These are phyloP conservation scores for Branchinecta lindahli DNA, from an alignment of 1,140 invertebrate species.

Conservation along the genomic window DNA sequence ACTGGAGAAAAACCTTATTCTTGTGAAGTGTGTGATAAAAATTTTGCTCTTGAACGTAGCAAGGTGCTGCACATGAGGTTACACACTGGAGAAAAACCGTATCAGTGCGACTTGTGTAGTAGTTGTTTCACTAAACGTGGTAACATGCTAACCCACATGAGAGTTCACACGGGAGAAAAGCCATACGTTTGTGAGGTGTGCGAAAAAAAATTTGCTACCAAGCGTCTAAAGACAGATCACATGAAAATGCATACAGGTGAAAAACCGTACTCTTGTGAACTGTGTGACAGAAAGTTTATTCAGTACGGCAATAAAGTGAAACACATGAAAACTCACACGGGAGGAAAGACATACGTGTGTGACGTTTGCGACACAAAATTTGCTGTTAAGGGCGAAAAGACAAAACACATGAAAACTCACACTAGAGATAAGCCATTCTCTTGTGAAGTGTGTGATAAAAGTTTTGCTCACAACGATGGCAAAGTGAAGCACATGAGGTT, in stretches of 20 bases:
- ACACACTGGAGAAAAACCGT: too few species aligned
- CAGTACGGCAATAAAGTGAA: not conserved
- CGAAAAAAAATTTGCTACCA: not conserved
- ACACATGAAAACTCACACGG: constrained; percentile 12
- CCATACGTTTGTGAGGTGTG: not conserved
- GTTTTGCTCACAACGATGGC: too few species aligned
- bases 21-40: too few species aligned
- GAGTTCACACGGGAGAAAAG: not conserved
- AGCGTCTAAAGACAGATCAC: not conserved
- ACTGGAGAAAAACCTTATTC: too few species aligned
- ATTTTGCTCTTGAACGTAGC: too few species aligned
- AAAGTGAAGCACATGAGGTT: constrained; percentile 2
- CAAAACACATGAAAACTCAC: too few species aligned
- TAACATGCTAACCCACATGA: not conserved
- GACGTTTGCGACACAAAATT: constrained; percentile 25
- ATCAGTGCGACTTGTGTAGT: too few species aligned
- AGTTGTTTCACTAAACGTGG: not conserved
- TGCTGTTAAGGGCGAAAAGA: not conserved
- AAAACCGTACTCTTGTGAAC: not conserved
- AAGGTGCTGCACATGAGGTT: too few species aligned
- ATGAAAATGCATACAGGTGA: constrained; percentile 9
- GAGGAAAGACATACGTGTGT: constrained; percentile 10
- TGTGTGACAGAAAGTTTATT: constrained; percentile 10
- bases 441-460: too few species aligned
- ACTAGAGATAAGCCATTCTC: too few species aligned